Evolutionary conservation across 2,113 vertebrate species (phyloP), one percentile per base, ranked within the genome.

Genomic region (Lonchura striata): DNA sequence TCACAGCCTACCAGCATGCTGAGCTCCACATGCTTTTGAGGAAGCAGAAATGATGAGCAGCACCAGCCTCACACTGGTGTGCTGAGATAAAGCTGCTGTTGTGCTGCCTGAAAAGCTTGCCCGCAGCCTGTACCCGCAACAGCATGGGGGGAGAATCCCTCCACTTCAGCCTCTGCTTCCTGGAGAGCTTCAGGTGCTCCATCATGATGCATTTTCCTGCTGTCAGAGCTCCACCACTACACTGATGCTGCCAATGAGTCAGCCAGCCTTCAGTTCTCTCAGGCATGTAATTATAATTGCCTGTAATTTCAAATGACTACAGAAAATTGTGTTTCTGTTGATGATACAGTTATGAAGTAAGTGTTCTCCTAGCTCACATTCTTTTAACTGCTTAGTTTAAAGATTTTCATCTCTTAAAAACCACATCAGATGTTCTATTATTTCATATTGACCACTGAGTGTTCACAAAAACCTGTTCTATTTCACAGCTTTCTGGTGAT

Each of bases 181-280:
- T 42, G 47, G 13, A 76, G 23, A 50, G 9, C 7, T 86, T 31
- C n/a, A 24, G 27, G 49, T 82, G 44, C 33, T 86, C 53, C 57
- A 82, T 33, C 57, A 64, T 0, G 2, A 50, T 80, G 23, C 6
- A 39, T 88, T 95, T 82, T 42, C 66, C 63, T 64, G 44, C 49
- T 80, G 27, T 33, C 37, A 22, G 35, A 68, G 53, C 49, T 76
- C 35, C 31, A 54, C 20, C 68, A 24, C 44, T 3, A 1, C 4
- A 4, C 49, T 0, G 0, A 47, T 39, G 16, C 11, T 60, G 33
- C 41, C 2, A 2, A 47, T 54, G 56, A 66, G 75, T 52, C 6
- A 4, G 44, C 20, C 37, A 63, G 61, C 41, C n/a, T 69, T 27
- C 31, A 12, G 37, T n/a, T 77, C 68, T 69, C 65, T 81, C 50